Evolutionary conservation across 2,888 invertebrate genomes (phyloP).

Genomic region (Polydrusus cervinus): DNA sequence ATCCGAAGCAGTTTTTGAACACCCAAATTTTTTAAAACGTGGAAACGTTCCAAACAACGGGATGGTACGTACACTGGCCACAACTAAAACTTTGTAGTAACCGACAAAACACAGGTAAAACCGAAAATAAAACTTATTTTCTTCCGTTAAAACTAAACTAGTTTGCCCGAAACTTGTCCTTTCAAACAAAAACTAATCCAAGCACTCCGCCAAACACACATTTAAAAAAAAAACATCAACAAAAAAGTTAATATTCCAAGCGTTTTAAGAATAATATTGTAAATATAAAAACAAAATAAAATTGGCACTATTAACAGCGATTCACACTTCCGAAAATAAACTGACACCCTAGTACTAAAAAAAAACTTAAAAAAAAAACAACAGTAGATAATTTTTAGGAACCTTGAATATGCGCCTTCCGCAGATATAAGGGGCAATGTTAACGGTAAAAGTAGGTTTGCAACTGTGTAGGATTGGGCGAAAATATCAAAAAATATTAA

Average conservation of each 20-base stretch:
- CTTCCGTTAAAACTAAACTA: conserved; percentile 33
- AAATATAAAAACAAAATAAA: conserved; percentile 48
- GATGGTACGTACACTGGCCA: not conserved
- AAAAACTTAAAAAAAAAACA: conserved; percentile 45
- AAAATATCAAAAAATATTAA: not conserved
- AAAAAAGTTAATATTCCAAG: conserved; percentile 39
- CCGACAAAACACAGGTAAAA: conserved; percentile 12
- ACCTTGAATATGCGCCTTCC: conserved; percentile 45
- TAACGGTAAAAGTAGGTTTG: conserved; percentile 13
- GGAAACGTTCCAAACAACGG: conserved; percentile 5
- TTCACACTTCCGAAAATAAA: conserved; percentile 39
- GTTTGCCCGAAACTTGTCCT: conserved; percentile 28
- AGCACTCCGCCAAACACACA: conserved; percentile 33
- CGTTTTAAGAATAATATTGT: conserved; percentile 26
- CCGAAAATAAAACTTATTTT: conserved; percentile 20
- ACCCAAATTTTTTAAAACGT: conserved; percentile 11
- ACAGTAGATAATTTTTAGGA: conserved; percentile 49
- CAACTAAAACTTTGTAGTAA: conserved; percentile 7
- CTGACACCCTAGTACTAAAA: conserved; percentile 39
- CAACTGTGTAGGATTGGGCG: not conserved
- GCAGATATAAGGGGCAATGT: conserved; percentile 29
- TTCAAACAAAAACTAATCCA: conserved; percentile 24
- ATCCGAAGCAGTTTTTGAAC: not conserved
- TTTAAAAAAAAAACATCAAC: conserved; percentile 31
- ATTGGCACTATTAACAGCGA: conserved; percentile 53